These are phyloP conservation scores for Passer montanus DNA, from an alignment of 2,113 vertebrate species.

Conservation along the genomic window DNA sequence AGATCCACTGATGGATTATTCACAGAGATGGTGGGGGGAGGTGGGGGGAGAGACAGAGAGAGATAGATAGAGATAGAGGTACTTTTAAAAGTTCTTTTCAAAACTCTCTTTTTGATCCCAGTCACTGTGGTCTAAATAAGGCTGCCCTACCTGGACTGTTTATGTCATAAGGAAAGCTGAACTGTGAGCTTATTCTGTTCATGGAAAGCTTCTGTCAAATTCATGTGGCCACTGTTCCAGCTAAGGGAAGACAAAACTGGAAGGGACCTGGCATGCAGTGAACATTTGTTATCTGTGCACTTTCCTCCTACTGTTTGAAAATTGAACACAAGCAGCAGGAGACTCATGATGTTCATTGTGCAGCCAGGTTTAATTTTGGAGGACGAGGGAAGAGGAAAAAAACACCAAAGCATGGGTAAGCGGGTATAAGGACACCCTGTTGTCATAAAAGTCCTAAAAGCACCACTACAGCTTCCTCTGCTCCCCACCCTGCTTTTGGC, in stretches of 20 bases:
- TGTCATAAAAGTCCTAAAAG: constrained; percentile 56
- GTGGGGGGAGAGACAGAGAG: no score
- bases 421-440: constrained; percentile 40
- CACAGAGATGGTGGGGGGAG: not conserved
- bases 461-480: not conserved
- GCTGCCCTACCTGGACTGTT: not conserved
- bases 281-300: constrained; percentile 68
- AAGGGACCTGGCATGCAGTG: constrained; percentile 52
- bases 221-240: constrained; percentile 15
- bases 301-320: constrained; percentile 73
- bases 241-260: constrained; percentile 48
- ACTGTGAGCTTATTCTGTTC: not conserved
- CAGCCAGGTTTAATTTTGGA: constrained; percentile 71
- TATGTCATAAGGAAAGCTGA: not conserved
- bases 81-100: not conserved
- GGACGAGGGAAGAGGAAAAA: constrained; percentile 3
- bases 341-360: constrained; percentile 61
- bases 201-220: constrained; percentile 44
- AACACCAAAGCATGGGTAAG: not conserved
- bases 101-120: not conserved
- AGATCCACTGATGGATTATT: not conserved
- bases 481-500: not conserved
- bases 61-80: not conserved
- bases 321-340: constrained; percentile 68
- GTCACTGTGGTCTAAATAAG: not conserved